A percentile compares a stretch with the other conserved stretches of the same genome.
phyloP scores from a whole-genome alignment of 2,888 invertebrate species.

The Tipula unca region DNA sequence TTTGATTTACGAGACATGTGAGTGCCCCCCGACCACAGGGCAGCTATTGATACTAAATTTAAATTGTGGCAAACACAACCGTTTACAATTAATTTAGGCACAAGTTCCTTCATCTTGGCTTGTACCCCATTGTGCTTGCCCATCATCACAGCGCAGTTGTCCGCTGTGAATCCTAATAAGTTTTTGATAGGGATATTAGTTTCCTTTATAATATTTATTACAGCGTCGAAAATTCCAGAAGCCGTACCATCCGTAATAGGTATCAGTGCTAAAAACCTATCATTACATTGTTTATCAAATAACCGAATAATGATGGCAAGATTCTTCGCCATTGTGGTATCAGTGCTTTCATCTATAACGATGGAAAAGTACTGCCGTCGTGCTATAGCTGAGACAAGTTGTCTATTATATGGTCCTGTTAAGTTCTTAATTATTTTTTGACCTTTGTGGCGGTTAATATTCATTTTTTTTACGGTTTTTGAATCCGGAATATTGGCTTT shows the following conservation, averaged over 20 bases:
- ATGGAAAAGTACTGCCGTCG: conserved; percentile 22
- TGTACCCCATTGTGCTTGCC: conserved; percentile 22
- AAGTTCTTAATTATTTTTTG: conserved; percentile 22
- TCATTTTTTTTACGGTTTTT: conserved; percentile 21
- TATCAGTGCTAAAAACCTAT: conserved; percentile 21
- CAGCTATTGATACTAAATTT: conserved; percentile 10
- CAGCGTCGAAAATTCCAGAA: not conserved
- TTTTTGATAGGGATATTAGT: conserved; percentile 20
- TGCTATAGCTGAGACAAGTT: not conserved
- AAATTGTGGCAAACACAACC: too few species aligned
- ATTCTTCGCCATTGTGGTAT: too few species aligned
- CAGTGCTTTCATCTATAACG: too few species aligned
- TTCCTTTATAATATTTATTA: not conserved
- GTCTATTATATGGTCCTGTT: conserved; percentile 21
- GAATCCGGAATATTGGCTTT: conserved; percentile 19
- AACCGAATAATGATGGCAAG: conserved; percentile 22
- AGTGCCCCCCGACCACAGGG: too few species aligned
- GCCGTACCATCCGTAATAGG: conserved; percentile 18
- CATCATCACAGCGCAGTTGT: too few species aligned
- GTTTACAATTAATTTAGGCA: too few species aligned
- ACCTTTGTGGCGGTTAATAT: conserved; percentile 18
- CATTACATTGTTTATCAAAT: conserved; percentile 19
- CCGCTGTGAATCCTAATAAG: too few species aligned
- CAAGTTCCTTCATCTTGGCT: conserved; percentile 22
- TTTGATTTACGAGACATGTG: too few species aligned